A percentile compares a stretch with the other conserved stretches of the same genome.
These are phyloP conservation scores for Monopis laevigella DNA, from an alignment of 2,888 invertebrate genomes.

Conservation along the genomic window DNA sequence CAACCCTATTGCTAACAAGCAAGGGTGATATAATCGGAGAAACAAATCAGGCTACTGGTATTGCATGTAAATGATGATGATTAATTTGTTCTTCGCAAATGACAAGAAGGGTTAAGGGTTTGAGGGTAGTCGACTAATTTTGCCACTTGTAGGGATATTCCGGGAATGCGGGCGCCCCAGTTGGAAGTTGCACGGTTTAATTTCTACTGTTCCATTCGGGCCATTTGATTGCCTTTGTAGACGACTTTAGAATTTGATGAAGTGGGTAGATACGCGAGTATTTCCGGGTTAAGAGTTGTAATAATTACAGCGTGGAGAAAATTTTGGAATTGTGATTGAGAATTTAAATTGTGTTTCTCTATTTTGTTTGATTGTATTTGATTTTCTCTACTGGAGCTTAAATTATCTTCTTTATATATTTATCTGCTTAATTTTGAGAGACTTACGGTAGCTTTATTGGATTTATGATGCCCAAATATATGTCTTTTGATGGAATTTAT, in stretches of 20 bases:
- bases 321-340: conserved; percentile 21
- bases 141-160: conserved; percentile 51
- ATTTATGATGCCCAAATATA: too few relatives aligned
- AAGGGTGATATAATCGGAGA: conserved; percentile 64
- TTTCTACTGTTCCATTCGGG: conserved; percentile 47
- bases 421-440: too few relatives aligned
- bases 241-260: conserved; percentile 49
- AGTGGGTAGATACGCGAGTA: conserved; percentile 39
- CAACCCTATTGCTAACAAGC: conserved; percentile 47
- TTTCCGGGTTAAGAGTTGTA: conserved; percentile 56
- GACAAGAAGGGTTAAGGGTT: conserved; percentile 64
- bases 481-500: too few relatives aligned
- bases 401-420: too few relatives aligned
- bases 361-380: conserved; percentile 8
- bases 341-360: conserved; percentile 30
- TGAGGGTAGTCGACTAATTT: conserved; percentile 37
- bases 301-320: conserved; percentile 43
- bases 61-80: conserved; percentile 68
- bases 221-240: conserved; percentile 60
- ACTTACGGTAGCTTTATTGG: too few relatives aligned
- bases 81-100: conserved; percentile 65
- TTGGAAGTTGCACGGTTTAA: conserved; percentile 47
- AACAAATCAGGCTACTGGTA: conserved; percentile 64
- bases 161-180: conserved; percentile 34
- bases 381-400: too few relatives aligned